A percentile compares a stretch with the other conserved stretches of the same genome.
These are phyloP conservation scores for Tinea trinotella DNA, from an alignment of 2,888 invertebrate genomes.

Conservation along the genomic window DNA sequence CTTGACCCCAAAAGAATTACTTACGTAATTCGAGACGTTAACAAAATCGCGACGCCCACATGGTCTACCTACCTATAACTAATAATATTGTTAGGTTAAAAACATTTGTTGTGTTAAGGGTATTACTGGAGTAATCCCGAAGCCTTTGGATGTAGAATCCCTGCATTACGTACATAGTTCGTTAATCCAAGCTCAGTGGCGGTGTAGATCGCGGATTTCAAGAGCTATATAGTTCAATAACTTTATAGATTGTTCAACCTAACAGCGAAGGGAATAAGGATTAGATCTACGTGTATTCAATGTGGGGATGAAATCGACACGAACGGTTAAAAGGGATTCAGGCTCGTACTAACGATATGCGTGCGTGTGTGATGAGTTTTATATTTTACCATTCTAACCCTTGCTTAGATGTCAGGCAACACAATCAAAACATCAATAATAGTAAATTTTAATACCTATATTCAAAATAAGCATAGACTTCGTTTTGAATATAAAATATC, in stretches of 20 bases:
- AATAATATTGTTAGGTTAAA: constrained; percentile 36
- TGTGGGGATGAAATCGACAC: constrained; percentile 42
- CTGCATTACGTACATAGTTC: constrained; percentile 63
- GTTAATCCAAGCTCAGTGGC: constrained; percentile 61
- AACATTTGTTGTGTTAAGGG: constrained; percentile 65
- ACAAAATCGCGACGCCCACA: constrained; percentile 1
- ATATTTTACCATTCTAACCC: not conserved
- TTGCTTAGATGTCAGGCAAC: too few species aligned
- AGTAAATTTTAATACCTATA: too few species aligned
- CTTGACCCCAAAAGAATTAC: not conserved
- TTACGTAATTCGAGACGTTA: not conserved
- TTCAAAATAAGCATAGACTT: too few species aligned
- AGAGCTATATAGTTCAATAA: constrained; percentile 27
- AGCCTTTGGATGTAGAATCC: constrained; percentile 67
- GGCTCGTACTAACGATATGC: constrained; percentile 42
- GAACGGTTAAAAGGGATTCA: constrained; percentile 51
- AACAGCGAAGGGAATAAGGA: constrained; percentile 45
- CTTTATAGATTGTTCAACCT: constrained; percentile 36
- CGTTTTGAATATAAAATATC: too few species aligned
- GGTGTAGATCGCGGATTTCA: constrained; percentile 37
- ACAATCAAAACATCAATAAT: too few species aligned
- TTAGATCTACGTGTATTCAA: constrained; percentile 37
- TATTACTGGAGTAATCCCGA: constrained; percentile 66
- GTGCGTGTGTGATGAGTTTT: constrained; percentile 39
- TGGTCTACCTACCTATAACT: not conserved